Conservation (phyloP, 2,888 invertebrate genomes). For the Drosophila emarginata region DNA sequence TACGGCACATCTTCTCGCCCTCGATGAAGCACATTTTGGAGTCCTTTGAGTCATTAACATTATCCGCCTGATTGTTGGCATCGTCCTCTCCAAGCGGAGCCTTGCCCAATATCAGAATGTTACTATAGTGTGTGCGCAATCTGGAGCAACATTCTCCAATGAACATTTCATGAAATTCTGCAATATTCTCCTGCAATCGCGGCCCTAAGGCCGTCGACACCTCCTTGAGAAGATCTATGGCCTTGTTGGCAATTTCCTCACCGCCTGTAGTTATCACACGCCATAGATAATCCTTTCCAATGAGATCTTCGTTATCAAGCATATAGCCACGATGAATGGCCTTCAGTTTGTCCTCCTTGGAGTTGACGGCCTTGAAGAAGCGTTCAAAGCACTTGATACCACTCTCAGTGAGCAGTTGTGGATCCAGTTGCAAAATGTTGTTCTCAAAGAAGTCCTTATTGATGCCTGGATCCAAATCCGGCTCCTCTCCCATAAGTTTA, state of each 20-base stretch:
- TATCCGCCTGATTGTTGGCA: constrained; percentile 51
- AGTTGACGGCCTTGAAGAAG: constrained; percentile 90
- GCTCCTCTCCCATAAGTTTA: constrained; percentile 97
- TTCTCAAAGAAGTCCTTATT: constrained; percentile 97
- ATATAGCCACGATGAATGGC: constrained; percentile 92
- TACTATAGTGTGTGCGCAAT: constrained; percentile 92
- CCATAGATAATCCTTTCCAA: constrained; percentile 98
- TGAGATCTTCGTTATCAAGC: constrained; percentile 96
- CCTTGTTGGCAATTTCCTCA: constrained; percentile 96
- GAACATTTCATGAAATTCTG: constrained; percentile 95
- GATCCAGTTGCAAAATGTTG: constrained; percentile 95
- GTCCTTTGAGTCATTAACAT: constrained; percentile 77
- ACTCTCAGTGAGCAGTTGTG: constrained; percentile 94
- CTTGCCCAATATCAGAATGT: constrained; percentile 85
- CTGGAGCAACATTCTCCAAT: constrained; percentile 96
- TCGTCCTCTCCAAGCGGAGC: constrained; percentile 60
- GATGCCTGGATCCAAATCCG: constrained; percentile 97
- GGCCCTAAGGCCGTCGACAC: constrained; percentile 97
- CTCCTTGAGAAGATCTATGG: constrained; percentile 95
- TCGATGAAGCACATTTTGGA: constrained; percentile 83
- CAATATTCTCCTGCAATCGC: constrained; percentile 88
- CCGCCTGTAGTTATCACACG: constrained; percentile 94
- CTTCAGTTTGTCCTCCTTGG: constrained; percentile 96
- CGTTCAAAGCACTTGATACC: constrained; percentile 95
- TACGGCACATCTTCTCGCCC: constrained; percentile 94